Evolutionary conservation across 92 coral and sea anemone species (phyloP).

Genomic region (Siderastrea radians): DNA sequence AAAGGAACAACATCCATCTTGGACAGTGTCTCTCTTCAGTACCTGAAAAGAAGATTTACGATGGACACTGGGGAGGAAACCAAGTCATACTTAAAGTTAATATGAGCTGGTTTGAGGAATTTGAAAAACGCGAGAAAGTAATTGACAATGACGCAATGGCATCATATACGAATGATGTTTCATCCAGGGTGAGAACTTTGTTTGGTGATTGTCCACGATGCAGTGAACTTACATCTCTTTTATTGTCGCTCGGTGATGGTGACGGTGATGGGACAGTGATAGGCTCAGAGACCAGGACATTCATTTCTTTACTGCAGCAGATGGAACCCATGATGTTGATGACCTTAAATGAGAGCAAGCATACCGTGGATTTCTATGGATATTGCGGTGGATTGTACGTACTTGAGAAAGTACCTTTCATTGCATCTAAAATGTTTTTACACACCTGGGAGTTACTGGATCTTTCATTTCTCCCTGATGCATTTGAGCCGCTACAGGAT

Average conservation of each 20-base stretch:
- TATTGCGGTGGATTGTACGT: slow-evolving; percentile 82
- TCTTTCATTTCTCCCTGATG: slow-evolving; percentile 55
- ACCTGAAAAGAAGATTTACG: slow-evolving; percentile 62
- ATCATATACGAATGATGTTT: slow-evolving; percentile 13
- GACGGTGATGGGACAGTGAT: slow-evolving; percentile 68
- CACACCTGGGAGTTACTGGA: slow-evolving; percentile 47
- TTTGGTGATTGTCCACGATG: slow-evolving; percentile 81
- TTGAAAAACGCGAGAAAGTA: slow-evolving; percentile 19
- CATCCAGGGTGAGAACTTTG: slow-evolving; percentile 32
- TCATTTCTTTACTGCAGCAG: slow-evolving; percentile 57
- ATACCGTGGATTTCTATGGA: slow-evolving; percentile 76
- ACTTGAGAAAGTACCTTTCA: slow-evolving; percentile 66
- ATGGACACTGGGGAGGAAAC: slow-evolving; percentile 43
- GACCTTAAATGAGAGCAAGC: slow-evolving; percentile 75
- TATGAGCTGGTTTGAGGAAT: slow-evolving; percentile 53
- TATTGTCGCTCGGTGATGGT: slow-evolving; percentile 66
- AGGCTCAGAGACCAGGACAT: slow-evolving; percentile 61
- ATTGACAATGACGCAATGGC: background rate
- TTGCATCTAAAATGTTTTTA: slow-evolving; percentile 60
- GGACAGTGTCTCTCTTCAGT: slow-evolving; percentile 47
- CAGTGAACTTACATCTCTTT: slow-evolving; percentile 22
- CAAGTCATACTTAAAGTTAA: slow-evolving; percentile 51
- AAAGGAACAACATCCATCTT: slow-evolving; percentile 13
- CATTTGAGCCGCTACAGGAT: slow-evolving; percentile 63
- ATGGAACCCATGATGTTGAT: slow-evolving; percentile 75